phyloP scores from a whole-genome alignment of 2,797 vertebrate species.

The Semaprochilodus insignis region DNA sequence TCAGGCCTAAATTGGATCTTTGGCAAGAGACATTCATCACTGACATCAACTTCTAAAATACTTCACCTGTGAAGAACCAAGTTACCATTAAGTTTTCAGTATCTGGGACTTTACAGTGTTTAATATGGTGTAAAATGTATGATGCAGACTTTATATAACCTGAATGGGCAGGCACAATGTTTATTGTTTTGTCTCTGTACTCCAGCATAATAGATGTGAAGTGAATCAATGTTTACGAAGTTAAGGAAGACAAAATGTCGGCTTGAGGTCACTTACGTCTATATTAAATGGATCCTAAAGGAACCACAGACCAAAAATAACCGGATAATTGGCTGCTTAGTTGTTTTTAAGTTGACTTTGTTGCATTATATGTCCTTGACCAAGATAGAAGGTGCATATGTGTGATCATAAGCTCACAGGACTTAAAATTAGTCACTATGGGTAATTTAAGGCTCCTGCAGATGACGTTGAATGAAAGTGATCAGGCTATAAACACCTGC shows the following conservation, averaged over 20 bases:
- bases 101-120: not conserved
- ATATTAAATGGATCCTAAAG: not conserved
- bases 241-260: not conserved
- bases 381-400: not conserved
- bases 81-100: not conserved
- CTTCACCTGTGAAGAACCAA: not conserved
- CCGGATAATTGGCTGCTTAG: not conserved
- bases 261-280: not conserved
- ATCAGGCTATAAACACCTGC: too few relatives aligned
- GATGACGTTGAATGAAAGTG: too few relatives aligned
- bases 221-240: not conserved
- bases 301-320: not conserved
- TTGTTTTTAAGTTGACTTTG: not conserved
- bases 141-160: not conserved
- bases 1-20: constrained; percentile 20
- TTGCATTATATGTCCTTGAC: not conserved
- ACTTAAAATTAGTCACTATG: too few relatives aligned
- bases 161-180: not conserved
- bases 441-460: too few relatives aligned
- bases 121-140: not conserved
- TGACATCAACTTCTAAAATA: not conserved
- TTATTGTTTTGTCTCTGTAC: not conserved
- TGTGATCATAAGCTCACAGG: not conserved
- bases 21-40: constrained; percentile 19
- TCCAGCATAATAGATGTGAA: not conserved